Conservation (phyloP, 2,797 vertebrate genomes). For the Sebastes diaconus region DNA sequence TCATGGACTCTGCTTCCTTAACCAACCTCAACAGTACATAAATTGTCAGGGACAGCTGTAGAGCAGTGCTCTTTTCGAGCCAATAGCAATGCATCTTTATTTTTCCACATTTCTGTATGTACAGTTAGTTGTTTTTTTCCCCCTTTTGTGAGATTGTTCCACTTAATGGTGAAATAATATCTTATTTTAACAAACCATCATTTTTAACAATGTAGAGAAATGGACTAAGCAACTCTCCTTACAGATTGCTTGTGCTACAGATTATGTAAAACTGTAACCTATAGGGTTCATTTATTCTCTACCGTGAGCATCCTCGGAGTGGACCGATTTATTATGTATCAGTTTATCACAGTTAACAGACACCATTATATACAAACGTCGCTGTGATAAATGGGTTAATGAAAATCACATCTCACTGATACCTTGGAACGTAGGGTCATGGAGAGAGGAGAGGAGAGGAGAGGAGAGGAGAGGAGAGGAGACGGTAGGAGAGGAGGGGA, state of each 20-base stretch:
- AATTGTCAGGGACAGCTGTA: slow-evolving; percentile 40
- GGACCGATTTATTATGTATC: slow-evolving; percentile 22
- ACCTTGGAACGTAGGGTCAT: slow-evolving; percentile 24
- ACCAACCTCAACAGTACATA: slow-evolving; percentile 53
- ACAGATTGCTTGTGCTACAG: not conserved
- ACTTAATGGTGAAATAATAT: not conserved
- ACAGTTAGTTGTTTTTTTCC: not conserved
- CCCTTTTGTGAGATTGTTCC: not conserved
- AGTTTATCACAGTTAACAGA: slow-evolving; percentile 27
- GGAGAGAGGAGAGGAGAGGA: not conserved
- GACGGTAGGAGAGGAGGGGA: not conserved
- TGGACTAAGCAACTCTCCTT: not conserved
- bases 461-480: no score
- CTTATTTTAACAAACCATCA: not conserved
- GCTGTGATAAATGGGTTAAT: slow-evolving; percentile 81
- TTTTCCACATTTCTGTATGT: not conserved
- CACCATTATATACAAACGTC: slow-evolving; percentile 63
- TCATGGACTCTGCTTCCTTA: slow-evolving; percentile 46
- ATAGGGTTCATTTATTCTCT: not conserved
- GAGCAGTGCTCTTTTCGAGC: slow-evolving; percentile 16
- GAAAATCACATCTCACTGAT: slow-evolving; percentile 79
- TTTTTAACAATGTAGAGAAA: not conserved
- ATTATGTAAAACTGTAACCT: not conserved
- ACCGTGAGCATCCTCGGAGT: not conserved
- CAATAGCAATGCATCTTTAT: slow-evolving; percentile 19